Percentiles rank a stretch among this genome's conserved stretches.
Conservation (phyloP, 92 coral and sea anemone species). For the Siderastrea siderea region DNA sequence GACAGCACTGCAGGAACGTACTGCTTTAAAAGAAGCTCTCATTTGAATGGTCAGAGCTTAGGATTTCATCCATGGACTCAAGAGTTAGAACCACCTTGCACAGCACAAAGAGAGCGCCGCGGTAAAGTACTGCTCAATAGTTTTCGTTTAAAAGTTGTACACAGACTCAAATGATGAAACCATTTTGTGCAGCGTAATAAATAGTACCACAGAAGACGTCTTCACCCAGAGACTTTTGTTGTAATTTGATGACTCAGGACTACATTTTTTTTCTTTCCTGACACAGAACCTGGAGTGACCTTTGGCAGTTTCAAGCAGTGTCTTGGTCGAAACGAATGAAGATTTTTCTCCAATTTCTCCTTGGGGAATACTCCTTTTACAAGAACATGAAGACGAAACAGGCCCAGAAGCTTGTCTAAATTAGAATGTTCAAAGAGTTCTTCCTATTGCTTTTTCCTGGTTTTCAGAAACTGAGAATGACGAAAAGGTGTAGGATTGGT, state of each 20-base stretch:
- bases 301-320: constrained; percentile 53
- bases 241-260: background rate
- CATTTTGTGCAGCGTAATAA: background rate
- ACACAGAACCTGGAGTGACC: constrained; percentile 52
- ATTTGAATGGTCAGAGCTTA: no score
- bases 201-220: background rate
- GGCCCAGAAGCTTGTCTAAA: constrained; percentile 28
- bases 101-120: no score
- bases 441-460: background rate
- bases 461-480: background rate
- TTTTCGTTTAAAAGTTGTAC: background rate
- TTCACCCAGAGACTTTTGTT: background rate
- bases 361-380: constrained; percentile 77
- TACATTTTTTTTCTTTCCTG: background rate
- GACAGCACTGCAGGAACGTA: no score
- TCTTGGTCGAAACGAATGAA: constrained; percentile 50
- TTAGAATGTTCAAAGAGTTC: background rate
- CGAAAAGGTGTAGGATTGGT: no score
- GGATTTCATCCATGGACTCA: no score
- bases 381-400: constrained; percentile 54
- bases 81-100: no score
- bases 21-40: no score
- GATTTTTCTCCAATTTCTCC: constrained; percentile 67
- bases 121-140: no score
- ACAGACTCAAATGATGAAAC: background rate